These are phyloP conservation scores for Plagodis dolabraria DNA, from an alignment of 2,888 invertebrate species.

Conservation along the genomic window DNA sequence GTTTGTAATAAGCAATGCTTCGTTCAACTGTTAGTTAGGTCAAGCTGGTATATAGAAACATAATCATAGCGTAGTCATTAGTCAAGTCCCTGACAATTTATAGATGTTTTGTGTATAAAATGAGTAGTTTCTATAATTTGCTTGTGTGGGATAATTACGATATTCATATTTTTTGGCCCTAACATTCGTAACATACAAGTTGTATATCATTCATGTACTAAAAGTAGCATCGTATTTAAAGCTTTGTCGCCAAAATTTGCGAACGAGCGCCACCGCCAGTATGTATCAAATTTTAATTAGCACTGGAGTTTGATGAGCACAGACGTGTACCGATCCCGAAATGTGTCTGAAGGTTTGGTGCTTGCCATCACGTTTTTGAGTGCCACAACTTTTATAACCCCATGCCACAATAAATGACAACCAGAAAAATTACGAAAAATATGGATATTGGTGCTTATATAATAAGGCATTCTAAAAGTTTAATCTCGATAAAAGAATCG, in stretches of 20 bases:
- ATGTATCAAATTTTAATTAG: constrained; percentile 65
- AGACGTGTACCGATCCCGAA: constrained; percentile 25
- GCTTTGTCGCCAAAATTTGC: constrained; percentile 32
- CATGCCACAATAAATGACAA: constrained; percentile 74
- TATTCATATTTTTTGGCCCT: constrained; percentile 81
- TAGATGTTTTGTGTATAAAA: constrained; percentile 1
- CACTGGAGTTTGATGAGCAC: constrained; percentile 59
- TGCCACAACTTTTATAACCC: constrained; percentile 52
- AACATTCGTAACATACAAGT: constrained; percentile 27
- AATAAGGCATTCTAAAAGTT: constrained; percentile 37
- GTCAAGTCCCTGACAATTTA: constrained; percentile 1
- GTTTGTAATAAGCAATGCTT: no score
- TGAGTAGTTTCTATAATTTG: constrained; percentile 31
- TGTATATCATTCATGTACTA: constrained; percentile 43
- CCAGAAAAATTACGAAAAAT: constrained; percentile 77
- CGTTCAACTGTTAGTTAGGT: no score
- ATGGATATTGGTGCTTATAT: constrained; percentile 76
- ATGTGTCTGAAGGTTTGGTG: constrained; percentile 43
- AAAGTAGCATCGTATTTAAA: constrained; percentile 29
- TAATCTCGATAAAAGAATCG: constrained; percentile 50
- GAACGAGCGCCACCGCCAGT: constrained; percentile 45
- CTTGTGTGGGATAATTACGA: constrained; percentile 51
- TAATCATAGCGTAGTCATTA: not conserved
- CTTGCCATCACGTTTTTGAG: constrained; percentile 46
- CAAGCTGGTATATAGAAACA: no score